Evolutionary conservation across 2,113 vertebrate species (phyloP).

Genomic region (Tragulus kanchil): DNA sequence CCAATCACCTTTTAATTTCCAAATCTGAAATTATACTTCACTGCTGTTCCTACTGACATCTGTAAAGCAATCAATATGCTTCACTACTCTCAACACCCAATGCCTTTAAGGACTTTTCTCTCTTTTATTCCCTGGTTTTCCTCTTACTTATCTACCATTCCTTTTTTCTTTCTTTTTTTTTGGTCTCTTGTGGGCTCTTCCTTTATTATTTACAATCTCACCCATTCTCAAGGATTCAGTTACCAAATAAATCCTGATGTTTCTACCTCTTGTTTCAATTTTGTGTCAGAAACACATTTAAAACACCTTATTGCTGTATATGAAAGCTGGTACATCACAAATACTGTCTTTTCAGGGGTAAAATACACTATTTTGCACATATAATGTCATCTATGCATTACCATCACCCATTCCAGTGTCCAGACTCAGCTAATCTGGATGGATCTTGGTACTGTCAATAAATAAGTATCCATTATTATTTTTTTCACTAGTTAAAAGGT

Average conservation of each 20-base stretch:
- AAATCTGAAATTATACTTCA: neutral
- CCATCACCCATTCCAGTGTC: neutral
- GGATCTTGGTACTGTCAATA: neutral
- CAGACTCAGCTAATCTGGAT: neutral
- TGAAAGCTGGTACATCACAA: neutral
- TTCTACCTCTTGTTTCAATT: neutral
- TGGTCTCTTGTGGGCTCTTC: neutral
- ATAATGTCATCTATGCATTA: neutral
- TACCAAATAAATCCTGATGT: neutral
- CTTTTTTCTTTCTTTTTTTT: neutral
- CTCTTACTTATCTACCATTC: neutral
- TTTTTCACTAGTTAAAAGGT: neutral
- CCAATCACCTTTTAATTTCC: conserved; percentile 37
- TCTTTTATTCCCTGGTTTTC: neutral
- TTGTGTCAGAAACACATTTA: neutral
- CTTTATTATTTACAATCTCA: neutral
- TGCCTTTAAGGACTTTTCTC: neutral
- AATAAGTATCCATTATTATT: neutral
- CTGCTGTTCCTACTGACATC: neutral
- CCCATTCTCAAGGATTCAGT: neutral
- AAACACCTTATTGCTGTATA: neutral
- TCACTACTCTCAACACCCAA: neutral
- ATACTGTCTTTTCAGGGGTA: neutral
- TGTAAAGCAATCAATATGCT: neutral
- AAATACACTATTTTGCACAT: neutral